A percentile compares a stretch with the other conserved stretches of the same genome.
These are phyloP conservation scores for Perithous albicinctus DNA, from an alignment of 2,888 invertebrate genomes.

Conservation along the genomic window DNA sequence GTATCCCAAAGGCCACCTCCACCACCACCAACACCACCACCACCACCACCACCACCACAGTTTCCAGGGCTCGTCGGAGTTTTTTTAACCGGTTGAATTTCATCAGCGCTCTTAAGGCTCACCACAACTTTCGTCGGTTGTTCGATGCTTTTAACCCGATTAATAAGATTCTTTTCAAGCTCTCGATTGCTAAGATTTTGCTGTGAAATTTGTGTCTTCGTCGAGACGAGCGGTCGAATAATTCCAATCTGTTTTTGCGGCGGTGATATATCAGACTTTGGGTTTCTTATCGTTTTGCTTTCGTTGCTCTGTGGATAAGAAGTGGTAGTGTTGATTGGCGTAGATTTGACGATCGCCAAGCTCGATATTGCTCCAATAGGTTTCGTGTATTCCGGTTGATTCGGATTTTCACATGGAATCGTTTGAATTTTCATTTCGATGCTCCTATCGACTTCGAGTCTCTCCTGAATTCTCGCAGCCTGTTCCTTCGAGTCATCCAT, in stretches of 20 bases:
- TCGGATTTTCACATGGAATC: conserved; percentile 18
- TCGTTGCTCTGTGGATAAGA: conserved; percentile 78
- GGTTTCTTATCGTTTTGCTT: conserved; percentile 76
- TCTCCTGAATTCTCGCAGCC: conserved; percentile 69
- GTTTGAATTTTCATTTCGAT: conserved; percentile 32
- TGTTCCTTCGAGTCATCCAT: conserved; percentile 48
- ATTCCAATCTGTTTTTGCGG: conserved; percentile 86
- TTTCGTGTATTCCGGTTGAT: conserved; percentile 65
- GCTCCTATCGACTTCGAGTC: conserved; percentile 65
- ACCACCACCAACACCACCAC: too few species aligned
- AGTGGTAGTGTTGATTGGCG: conserved; percentile 49
- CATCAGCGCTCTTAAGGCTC: conserved; percentile 83
- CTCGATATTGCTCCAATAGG: conserved; percentile 80
- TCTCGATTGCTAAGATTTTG: conserved; percentile 87
- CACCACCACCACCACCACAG: conserved; percentile 57
- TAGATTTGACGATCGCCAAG: conserved; percentile 77
- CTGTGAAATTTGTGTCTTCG: conserved; percentile 81
- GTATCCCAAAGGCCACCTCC: conserved; percentile 83
- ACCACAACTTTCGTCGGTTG: conserved; percentile 85
- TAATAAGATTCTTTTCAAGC: conserved; percentile 89
- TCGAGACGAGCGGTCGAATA: conserved; percentile 85
- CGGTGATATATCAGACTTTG: conserved; percentile 76
- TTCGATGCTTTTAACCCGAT: conserved; percentile 88
- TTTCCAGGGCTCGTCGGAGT: conserved; percentile 62
- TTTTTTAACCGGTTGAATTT: conserved; percentile 82